Conservation (phyloP, 2,888 invertebrate genomes). For the Acrocyrtus sp. region DNA sequence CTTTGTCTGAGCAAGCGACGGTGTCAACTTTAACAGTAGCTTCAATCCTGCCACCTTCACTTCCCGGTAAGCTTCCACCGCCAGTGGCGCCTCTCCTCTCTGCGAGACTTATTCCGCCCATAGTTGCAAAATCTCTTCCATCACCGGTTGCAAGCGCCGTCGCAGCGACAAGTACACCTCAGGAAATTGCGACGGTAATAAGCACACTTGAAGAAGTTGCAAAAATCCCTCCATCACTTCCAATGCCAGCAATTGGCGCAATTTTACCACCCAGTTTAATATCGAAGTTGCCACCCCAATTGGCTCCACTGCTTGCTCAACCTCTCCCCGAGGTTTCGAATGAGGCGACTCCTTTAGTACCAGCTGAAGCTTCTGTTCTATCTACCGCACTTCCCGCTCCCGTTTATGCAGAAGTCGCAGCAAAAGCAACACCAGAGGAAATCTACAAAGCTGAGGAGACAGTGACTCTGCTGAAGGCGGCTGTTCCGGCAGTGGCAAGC, state of each 20-base stretch:
- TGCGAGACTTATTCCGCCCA: background rate
- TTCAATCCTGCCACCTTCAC: conserved; percentile 7
- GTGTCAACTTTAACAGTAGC: background rate
- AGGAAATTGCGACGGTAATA: too few relatives aligned
- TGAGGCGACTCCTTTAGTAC: too few relatives aligned
- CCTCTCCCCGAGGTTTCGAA: too few relatives aligned
- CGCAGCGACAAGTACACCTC: too few relatives aligned
- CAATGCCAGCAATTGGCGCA: background rate
- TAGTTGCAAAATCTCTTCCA: background rate
- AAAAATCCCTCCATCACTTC: background rate
- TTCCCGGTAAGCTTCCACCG: background rate
- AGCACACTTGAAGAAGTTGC: too few relatives aligned
- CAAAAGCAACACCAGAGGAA: background rate
- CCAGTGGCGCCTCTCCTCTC: background rate
- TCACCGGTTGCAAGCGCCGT: too few relatives aligned
- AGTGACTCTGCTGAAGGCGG: too few relatives aligned
- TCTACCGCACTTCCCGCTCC: background rate
- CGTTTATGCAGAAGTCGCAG: background rate
- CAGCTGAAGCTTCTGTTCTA: background rate
- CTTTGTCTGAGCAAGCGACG: background rate
- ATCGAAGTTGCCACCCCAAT: conserved; percentile 4
- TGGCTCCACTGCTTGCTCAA: conserved; percentile 3
- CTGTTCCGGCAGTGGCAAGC: too few relatives aligned
- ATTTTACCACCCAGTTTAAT: background rate
- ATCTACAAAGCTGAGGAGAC: too few relatives aligned